phyloP scores from a whole-genome alignment of 37 sponge, comb jelly and placozoan species.

The Cladorhizidae sp. region DNA sequence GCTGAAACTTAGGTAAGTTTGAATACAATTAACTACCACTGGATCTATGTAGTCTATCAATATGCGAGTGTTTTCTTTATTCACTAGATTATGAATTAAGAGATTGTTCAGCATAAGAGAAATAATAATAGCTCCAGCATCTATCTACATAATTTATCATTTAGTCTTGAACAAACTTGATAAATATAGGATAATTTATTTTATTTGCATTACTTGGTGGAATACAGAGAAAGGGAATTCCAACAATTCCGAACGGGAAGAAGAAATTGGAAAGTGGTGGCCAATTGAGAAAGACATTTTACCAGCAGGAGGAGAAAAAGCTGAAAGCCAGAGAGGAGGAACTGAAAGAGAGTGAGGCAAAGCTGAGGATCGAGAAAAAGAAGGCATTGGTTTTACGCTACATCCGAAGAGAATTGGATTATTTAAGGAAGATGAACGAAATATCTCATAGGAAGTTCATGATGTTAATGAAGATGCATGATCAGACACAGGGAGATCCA shows the following conservation, averaged over 20 bases:
- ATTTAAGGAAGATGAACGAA: constrained; percentile 19
- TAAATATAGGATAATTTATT: neutral
- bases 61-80: too few species aligned
- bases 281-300: constrained; percentile 21
- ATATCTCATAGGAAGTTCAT: constrained; percentile 5
- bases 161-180: too few species aligned
- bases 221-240: neutral
- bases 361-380: neutral
- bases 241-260: neutral
- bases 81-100: too few species aligned
- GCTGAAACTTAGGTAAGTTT: too few species aligned
- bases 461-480: neutral
- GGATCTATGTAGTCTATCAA: too few species aligned
- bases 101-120: too few species aligned
- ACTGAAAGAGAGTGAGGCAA: neutral
- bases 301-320: constrained; percentile 22
- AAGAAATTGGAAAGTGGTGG: constrained; percentile 25
- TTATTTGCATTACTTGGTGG: neutral
- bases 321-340: constrained; percentile 8
- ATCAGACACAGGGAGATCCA: too few species aligned
- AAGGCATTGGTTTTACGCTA: neutral
- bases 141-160: too few species aligned
- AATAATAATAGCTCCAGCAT: too few species aligned
- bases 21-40: too few species aligned
- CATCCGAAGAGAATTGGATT: constrained; percentile 24